Conservation (phyloP, 2,888 invertebrate genomes). For the Andrena bicolor region DNA sequence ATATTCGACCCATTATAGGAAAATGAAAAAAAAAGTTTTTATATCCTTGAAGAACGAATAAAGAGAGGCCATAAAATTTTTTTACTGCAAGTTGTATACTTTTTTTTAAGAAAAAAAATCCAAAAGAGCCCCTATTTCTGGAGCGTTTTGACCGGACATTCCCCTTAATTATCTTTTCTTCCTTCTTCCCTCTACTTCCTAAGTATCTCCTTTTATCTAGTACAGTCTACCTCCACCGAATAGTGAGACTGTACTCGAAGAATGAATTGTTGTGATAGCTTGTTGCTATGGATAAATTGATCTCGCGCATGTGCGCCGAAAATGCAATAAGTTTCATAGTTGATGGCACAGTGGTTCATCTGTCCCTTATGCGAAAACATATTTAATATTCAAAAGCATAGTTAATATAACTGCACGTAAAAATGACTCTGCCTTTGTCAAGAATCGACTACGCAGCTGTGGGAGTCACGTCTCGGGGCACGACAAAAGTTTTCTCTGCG, state of each 20-base stretch:
- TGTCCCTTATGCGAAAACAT: neutral
- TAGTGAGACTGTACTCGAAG: neutral
- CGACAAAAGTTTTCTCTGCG: slow-evolving; percentile 91
- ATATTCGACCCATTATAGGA: no score
- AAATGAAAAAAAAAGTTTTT: no score
- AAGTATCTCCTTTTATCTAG: neutral
- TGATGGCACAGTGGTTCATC: neutral
- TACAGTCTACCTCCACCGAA: no score
- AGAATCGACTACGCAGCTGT: slow-evolving; percentile 94
- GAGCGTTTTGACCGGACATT: no score
- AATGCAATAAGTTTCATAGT: neutral
- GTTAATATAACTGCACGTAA: neutral
- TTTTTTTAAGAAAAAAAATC: no score
- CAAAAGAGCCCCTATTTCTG: no score
- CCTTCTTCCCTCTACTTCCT: no score
- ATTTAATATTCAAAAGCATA: neutral
- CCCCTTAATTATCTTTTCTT: no score
- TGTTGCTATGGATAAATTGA: slow-evolving; percentile 77
- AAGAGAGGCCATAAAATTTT: no score
- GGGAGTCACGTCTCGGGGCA: slow-evolving; percentile 91
- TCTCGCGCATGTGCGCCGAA: slow-evolving; percentile 29
- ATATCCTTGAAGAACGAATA: no score
- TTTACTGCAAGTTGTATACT: no score
- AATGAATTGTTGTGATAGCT: slow-evolving; percentile 30
- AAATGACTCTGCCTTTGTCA: slow-evolving; percentile 91